Base-by-base conservation (phyloP, 2,888 invertebrate genomes). In the Trimorus sp. region DNA sequence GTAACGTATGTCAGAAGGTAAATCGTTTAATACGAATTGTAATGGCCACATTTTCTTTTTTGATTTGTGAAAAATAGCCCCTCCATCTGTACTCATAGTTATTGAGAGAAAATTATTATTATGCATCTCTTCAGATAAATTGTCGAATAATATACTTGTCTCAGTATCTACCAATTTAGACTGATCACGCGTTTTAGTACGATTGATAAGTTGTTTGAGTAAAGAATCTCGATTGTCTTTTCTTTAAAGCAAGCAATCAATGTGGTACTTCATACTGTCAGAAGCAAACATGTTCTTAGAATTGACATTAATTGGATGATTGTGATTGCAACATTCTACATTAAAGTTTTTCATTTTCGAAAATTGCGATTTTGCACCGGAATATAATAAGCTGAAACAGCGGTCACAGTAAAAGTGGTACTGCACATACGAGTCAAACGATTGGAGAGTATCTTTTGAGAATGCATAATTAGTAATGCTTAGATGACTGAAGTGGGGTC, bases 61-160 rank as follows among this genome's bases (percentile, higher is more conserved):
- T 1, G 48, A 48, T 48, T 48, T 48, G 12, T 48, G 12, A 14
- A 8, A 53, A 16, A 53, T 53, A 49, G n/a, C 26, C 26, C 16
- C 58, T 4, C 58, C 58, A 40, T 58, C 58, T 38, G 58, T 58
- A 38, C 40, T 58, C 12, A 58, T 14, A 38, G 56, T 56, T 36
- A 16, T 6, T 36, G 56, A 14, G 7, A 56, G 26, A 15, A 56
- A 11, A 26, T 56, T 15, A n/a, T 56, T 26, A 26, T 26, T 36
- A n/a, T 15, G n/a, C 49, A 49, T 12, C 49, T 40, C 40, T 40
- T 40, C 7, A 8, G 11, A 40, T 40, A 40, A 40, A 40, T 40
- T 40, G 8, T 40, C 11, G 40, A 40, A 40, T 40, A 40, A 40
- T 40, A 11, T 40, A 40, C 2, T 49, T n/a, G n/a, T 49, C n/a